A percentile compares a stretch with the other conserved stretches of the same genome.
phyloP scores from a whole-genome alignment of 2,797 vertebrate species.

The Hemibagrus guttatus region DNA sequence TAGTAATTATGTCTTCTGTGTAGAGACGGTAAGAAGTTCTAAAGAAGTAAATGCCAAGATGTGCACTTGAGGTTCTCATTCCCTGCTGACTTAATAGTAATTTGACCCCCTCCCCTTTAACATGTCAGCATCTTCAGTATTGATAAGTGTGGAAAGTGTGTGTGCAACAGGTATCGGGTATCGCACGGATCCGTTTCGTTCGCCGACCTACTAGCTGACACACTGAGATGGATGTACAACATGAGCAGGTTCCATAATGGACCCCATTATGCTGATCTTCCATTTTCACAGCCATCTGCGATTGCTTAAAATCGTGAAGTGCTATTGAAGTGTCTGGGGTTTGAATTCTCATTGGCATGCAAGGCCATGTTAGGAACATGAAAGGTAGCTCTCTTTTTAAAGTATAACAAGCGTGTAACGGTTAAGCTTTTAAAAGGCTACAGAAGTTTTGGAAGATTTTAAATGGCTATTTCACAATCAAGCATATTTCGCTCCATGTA shows the following conservation, averaged over 20 bases:
- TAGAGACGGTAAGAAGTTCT: too few species aligned
- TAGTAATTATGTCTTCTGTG: slow-evolving; percentile 7
- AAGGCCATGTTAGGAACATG: background rate
- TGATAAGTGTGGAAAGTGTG: background rate
- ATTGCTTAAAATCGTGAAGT: slow-evolving; percentile 5
- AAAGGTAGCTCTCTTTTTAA: too few species aligned
- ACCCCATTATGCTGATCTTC: slow-evolving; percentile 3
- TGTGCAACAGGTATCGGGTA: background rate
- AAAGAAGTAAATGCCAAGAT: too few species aligned
- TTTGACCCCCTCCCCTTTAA: background rate
- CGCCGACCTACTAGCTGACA: background rate
- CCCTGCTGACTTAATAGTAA: background rate
- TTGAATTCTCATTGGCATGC: background rate
- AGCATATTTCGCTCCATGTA: background rate
- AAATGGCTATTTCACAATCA: background rate
- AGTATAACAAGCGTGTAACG: background rate
- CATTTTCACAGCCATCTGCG: slow-evolving; percentile 22
- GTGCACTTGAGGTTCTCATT: background rate
- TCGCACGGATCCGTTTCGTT: background rate
- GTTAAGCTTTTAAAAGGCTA: background rate
- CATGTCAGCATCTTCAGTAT: background rate
- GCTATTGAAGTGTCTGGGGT: background rate
- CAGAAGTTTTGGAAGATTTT: background rate
- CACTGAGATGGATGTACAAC: background rate
- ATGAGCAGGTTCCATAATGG: background rate